phyloP scores from a whole-genome alignment of 2,888 invertebrate genomes.

The Calephelis perditalis region DNA sequence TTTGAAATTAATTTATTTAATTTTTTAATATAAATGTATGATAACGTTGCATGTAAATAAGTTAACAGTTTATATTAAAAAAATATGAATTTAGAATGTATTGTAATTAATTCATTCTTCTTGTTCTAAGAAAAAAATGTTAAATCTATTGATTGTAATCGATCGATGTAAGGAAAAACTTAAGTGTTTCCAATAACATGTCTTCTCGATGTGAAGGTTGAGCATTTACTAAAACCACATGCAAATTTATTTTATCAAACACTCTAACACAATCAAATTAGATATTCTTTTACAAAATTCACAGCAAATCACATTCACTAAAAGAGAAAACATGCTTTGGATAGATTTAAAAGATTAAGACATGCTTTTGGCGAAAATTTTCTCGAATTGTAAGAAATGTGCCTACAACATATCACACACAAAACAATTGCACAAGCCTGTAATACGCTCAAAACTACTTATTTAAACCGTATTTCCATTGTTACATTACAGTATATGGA shows the following conservation, averaged over 20 bases:
- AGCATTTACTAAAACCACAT: conserved; percentile 31
- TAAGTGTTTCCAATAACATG: conserved; percentile 40
- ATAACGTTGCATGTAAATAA: too few relatives aligned
- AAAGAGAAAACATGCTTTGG: conserved; percentile 65
- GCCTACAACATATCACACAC: too few relatives aligned
- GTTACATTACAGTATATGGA: conserved; percentile 45
- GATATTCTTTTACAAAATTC: conserved; percentile 36
- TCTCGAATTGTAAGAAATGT: conserved; percentile 31
- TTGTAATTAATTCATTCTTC: too few relatives aligned
- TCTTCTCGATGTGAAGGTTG: conserved; percentile 41
- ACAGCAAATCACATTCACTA: conserved; percentile 38
- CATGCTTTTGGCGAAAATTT: conserved; percentile 24
- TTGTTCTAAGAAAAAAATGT: too few relatives aligned
- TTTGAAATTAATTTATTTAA: too few relatives aligned
- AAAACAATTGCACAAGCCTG: too few relatives aligned
- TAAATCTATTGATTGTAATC: background rate
- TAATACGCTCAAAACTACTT: background rate
- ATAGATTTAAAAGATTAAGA: conserved; percentile 25
- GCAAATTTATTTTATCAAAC: conserved; percentile 24
- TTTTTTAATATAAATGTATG: background rate
- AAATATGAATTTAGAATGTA: too few relatives aligned
- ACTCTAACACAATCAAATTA: conserved; percentile 34
- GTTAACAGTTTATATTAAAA: too few relatives aligned
- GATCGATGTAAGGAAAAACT: conserved; percentile 14
- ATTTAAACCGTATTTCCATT: conserved; percentile 12